Evolutionary conservation across 2,113 vertebrate species (phyloP).

Genomic region (Tachysurus vachellii): DNA sequence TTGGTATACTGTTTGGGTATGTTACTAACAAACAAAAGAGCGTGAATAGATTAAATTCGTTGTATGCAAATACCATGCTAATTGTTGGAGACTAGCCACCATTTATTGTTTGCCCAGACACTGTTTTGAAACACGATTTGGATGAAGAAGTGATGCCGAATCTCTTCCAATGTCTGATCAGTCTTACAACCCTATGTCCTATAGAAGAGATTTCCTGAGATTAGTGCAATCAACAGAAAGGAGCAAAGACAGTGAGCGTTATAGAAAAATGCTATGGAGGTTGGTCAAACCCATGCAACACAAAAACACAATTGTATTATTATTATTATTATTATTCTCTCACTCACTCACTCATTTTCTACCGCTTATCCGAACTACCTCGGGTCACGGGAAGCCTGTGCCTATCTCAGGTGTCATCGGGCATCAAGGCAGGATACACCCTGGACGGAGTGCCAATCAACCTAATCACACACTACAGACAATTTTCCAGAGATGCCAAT

Average conservation of each 20-base stretch:
- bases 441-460: no score
- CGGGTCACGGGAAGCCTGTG: no score
- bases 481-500: no score
- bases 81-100: neutral
- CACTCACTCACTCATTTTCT: no score
- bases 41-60: conserved; percentile 6
- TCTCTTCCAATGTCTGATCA: neutral
- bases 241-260: neutral
- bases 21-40: neutral
- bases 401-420: no score
- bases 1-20: neutral
- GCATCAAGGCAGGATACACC: no score
- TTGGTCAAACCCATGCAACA: neutral
- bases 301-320: neutral
- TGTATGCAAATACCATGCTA: neutral
- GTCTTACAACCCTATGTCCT: neutral
- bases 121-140: neutral
- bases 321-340: no score
- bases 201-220: neutral
- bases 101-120: conserved; percentile 3
- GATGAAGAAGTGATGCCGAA: neutral
- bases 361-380: no score
- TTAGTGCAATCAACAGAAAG: neutral
- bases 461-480: no score
- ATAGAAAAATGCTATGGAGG: neutral